phyloP scores from a whole-genome alignment of 2,113 vertebrate genomes.

The Lepisosteus osseus region DNA sequence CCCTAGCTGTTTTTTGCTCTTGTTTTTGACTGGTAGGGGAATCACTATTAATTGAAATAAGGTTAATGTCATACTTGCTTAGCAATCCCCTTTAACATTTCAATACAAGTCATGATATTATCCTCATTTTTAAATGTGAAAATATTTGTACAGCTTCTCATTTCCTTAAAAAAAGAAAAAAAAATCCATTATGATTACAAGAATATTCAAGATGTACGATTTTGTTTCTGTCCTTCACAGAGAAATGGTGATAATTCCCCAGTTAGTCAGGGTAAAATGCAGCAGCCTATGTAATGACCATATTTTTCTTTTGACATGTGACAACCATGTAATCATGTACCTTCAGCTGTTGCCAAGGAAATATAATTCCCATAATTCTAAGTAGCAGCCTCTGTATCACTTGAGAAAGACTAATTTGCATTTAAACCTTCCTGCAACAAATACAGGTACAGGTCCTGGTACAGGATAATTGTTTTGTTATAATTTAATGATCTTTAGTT shows the following conservation, averaged over 20 bases:
- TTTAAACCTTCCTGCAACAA: constrained; percentile 6
- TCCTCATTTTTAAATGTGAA: neutral
- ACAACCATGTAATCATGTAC: constrained; percentile 12
- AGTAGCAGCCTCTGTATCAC: constrained; percentile 20
- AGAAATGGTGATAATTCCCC: neutral
- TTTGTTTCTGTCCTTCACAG: neutral
- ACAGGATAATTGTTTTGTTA: neutral
- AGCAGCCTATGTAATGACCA: constrained; percentile 1
- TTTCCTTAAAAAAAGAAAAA: no score
- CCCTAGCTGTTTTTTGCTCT: no score
- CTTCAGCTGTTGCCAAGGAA: constrained; percentile 6
- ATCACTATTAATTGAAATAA: no score
- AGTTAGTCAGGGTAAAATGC: neutral
- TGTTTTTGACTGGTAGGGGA: no score
- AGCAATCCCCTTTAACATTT: no score
- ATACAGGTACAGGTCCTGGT: neutral
- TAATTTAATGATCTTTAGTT: neutral
- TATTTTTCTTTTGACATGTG: constrained; percentile 18
- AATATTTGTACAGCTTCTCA: neutral
- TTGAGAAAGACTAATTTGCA: constrained; percentile 21
- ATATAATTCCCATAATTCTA: constrained; percentile 18
- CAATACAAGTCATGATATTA: no score
- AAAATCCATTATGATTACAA: no score
- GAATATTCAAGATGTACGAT: neutral
- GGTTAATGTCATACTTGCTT: no score